Percentiles rank a stretch among this genome's conserved stretches.
These are phyloP conservation scores for Hydrocynus forskahlii DNA, from an alignment of 2,797 vertebrate species.

Conservation along the genomic window DNA sequence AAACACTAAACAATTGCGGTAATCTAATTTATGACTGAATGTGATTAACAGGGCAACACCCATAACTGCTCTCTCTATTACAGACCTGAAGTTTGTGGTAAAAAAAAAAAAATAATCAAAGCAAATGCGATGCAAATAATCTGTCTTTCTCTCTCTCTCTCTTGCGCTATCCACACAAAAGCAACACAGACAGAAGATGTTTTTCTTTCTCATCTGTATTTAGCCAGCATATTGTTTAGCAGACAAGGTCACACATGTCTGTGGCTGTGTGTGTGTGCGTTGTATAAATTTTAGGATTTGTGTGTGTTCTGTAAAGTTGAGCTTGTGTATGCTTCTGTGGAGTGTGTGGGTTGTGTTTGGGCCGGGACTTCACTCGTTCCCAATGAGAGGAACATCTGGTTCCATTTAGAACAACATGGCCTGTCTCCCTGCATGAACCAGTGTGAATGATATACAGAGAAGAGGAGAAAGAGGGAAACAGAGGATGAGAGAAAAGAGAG, in stretches of 20 bases:
- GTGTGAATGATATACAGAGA: conserved; percentile 35
- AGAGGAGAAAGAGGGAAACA: conserved; percentile 4
- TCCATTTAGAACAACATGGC: conserved; percentile 69
- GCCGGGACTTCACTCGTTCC: conserved; percentile 58
- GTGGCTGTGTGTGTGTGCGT: conserved; percentile 9
- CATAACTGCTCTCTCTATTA: conserved; percentile 1
- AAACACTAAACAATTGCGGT: conserved; percentile 9
- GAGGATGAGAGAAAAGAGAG: background rate
- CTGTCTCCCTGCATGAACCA: conserved; percentile 25
- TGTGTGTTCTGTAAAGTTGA: conserved; percentile 24
- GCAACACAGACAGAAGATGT: background rate
- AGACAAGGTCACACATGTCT: background rate
- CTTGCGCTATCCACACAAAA: background rate
- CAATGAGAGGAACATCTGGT: conserved; percentile 76
- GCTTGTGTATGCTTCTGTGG: background rate
- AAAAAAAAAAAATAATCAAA: background rate
- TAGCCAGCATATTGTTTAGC: background rate
- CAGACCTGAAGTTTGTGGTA: background rate
- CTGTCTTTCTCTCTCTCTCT: background rate
- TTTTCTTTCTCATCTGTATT: background rate
- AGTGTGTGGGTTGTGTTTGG: conserved; percentile 42
- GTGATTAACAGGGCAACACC: conserved; percentile 23
- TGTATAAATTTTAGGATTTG: conserved; percentile 25
- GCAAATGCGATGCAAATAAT: background rate
- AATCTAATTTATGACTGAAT: conserved; percentile 11